Percentiles rank a stretch among this genome's conserved stretches.
phyloP scores from a whole-genome alignment of 2,113 vertebrate genomes.

The Herpetotheres cachinnans region DNA sequence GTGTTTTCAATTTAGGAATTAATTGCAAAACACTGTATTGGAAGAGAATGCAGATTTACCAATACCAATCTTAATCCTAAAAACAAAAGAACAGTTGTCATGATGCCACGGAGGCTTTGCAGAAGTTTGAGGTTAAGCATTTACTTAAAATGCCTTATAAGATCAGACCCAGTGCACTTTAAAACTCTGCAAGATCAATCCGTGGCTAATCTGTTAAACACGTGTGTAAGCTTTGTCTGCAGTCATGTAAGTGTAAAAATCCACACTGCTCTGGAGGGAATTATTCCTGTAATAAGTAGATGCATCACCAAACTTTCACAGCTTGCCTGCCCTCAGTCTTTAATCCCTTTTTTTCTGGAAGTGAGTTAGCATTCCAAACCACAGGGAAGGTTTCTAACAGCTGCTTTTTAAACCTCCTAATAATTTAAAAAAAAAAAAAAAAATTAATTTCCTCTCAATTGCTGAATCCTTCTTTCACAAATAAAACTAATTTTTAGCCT shows the following conservation, averaged over 20 bases:
- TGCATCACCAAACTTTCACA: constrained; percentile 5
- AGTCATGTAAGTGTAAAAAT: constrained; percentile 3
- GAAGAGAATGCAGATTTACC: not conserved
- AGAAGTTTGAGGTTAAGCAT: constrained; percentile 14
- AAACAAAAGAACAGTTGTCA: constrained; percentile 11
- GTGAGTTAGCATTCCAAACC: not conserved
- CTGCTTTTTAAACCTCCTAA: not conserved
- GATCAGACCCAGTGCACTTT: not conserved
- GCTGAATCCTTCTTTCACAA: not conserved
- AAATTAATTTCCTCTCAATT: not conserved
- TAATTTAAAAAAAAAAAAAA: not conserved
- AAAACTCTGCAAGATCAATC: not conserved
- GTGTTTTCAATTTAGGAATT: not conserved
- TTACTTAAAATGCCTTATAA: constrained; percentile 15
- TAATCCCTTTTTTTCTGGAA: not conserved
- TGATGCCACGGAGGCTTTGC: not conserved
- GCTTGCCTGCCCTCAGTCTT: not conserved
- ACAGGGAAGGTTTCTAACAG: not conserved
- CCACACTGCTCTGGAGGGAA: not conserved
- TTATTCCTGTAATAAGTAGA: not conserved
- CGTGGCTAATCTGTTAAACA: not conserved
- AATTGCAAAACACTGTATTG: not conserved
- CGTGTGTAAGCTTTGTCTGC: not conserved
- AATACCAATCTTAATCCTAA: not conserved
- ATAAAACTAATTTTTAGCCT: not conserved